Evolutionary conservation across 2,888 invertebrate genomes (phyloP).

Genomic region (Nomada hirtipes): DNA sequence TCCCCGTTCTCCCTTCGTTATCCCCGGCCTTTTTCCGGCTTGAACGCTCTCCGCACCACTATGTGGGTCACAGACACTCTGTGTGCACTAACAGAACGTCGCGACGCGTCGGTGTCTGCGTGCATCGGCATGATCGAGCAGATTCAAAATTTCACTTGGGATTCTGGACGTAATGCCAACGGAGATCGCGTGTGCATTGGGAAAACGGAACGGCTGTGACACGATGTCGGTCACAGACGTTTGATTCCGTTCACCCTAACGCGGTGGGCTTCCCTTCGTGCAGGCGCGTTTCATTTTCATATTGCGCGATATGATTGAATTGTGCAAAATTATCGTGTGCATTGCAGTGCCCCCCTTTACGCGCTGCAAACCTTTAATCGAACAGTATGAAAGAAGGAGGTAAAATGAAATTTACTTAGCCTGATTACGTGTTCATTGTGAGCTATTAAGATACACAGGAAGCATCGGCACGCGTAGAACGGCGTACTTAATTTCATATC

Average conservation of each 20-base stretch:
- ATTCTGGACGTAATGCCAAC: constrained; percentile 14
- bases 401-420: constrained; percentile 5
- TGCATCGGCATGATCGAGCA: constrained; percentile 13
- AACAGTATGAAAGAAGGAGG: not conserved
- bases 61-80: constrained; percentile 68
- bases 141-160: constrained; percentile 47
- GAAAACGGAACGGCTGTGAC: constrained; percentile 3
- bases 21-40: constrained; percentile 66
- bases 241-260: not conserved
- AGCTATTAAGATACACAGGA: constrained; percentile 49
- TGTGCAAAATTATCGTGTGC: no score
- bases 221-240: constrained; percentile 9
- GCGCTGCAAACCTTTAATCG: not conserved
- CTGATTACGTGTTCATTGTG: constrained; percentile 46
- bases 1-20: constrained; percentile 9
- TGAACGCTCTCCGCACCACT: constrained; percentile 54
- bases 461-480: constrained; percentile 17
- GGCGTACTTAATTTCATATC: constrained; percentile 45
- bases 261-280: no score
- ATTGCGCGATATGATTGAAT: no score
- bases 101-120: constrained; percentile 10
- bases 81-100: not conserved
- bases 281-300: no score
- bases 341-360: no score
- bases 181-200: not conserved